Evolutionary conservation across 30 jellyfish, hydroid and myxozoan genomes (phyloP), one percentile per base, ranked within the genome.

Genomic region (Pseudorhiza aurosa): DNA sequence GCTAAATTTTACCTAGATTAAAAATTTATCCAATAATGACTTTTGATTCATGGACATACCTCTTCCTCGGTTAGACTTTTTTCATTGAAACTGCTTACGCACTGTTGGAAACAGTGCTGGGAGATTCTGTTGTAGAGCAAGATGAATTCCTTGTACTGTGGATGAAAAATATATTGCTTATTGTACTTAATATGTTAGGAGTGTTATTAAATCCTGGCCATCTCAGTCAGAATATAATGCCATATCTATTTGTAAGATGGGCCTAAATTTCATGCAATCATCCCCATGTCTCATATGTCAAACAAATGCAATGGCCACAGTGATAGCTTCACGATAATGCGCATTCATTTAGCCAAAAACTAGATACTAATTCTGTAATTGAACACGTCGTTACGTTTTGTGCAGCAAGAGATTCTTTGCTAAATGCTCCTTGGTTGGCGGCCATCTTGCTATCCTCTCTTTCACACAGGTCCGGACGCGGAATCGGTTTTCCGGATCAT

Each of bases 141-240:
- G 22, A 93, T 93, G 85, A 93, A 93, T 72, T 93, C 99, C 49
- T 85, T 74, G 81, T 93, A 93, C 96, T 85, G 81, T 12, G 59
- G 65, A 35, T 32, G 8, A 19, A 30, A 59, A 45, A 17, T 4
- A 18, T 46, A 14, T 14, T 4, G 19, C 2, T 46, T 46, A 46
- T 46, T 46, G 19, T 46, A 46, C 60, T 4, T n/a, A n/a, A n/a
- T n/a, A n/a, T n/a, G n/a, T n/a, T n/a, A n/a, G n/a, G n/a, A n/a
- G n/a, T n/a, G n/a, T n/a, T n/a, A n/a, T n/a, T n/a, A n/a, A n/a
- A n/a, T n/a, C n/a, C n/a, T n/a, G n/a, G n/a, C n/a, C n/a, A n/a
- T n/a, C n/a, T n/a, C n/a, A n/a, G n/a, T n/a, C n/a, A n/a, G n/a
- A n/a, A n/a, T n/a, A n/a, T n/a, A n/a, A n/a, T n/a, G n/a, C n/a